Evolutionary conservation across 1,140 invertebrate genomes (phyloP).

Genomic region (Apis cerana): DNA sequence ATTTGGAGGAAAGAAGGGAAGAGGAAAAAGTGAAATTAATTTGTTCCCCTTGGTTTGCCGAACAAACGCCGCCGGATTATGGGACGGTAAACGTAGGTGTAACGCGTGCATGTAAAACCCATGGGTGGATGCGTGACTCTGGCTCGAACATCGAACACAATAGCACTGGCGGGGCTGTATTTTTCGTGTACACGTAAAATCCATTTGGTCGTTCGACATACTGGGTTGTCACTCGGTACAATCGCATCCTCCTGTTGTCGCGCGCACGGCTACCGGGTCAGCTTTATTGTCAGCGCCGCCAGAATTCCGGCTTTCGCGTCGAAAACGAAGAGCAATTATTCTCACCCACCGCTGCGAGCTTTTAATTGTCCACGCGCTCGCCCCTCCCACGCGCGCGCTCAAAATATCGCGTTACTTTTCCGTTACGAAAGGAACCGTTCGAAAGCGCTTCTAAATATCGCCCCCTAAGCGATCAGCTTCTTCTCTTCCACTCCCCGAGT

Average conservation of each 20-base stretch:
- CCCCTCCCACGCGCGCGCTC: constrained; percentile 2
- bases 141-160: constrained; percentile 60
- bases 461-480: too few species aligned
- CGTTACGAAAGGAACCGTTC: constrained; percentile 39
- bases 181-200: constrained; percentile 70
- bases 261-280: constrained; percentile 46
- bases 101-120: constrained; percentile 53
- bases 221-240: constrained; percentile 66
- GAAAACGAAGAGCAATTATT: constrained; percentile 68
- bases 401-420: constrained; percentile 64
- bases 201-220: constrained; percentile 70
- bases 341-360: constrained; percentile 63
- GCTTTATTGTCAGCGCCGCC: constrained; percentile 66
- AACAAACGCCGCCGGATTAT: constrained; percentile 45
- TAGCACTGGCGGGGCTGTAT: constrained; percentile 55
- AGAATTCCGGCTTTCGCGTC: constrained; percentile 66
- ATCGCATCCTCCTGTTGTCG: constrained; percentile 65
- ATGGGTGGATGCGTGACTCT: constrained; percentile 51
- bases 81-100: constrained; percentile 53
- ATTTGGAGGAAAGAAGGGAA: neutral
- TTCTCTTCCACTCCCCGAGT: too few species aligned
- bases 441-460: constrained; percentile 49
- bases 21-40: constrained; percentile 54
- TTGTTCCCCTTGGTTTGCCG: constrained; percentile 28
- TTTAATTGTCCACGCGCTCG: constrained; percentile 58